Percentiles rank a stretch among this genome's conserved stretches.
Evolutionary conservation across 2,113 vertebrate genomes (phyloP).

Genomic region (Capricornis sumatraensis): DNA sequence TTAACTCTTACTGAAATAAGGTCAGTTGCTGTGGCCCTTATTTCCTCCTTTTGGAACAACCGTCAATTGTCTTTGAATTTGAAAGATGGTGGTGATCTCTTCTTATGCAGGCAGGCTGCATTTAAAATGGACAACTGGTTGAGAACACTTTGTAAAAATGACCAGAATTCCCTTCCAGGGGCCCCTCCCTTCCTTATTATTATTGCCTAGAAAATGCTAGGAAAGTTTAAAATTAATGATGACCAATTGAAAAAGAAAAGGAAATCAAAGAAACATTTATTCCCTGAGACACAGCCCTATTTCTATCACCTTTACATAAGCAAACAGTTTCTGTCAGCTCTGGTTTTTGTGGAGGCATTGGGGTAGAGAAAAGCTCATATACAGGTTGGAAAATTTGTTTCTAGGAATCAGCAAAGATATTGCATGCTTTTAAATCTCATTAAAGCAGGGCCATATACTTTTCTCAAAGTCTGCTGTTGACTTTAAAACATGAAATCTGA

Average conservation of each 20-base stretch:
- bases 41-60: constrained; percentile 62
- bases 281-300: constrained; percentile 56
- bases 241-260: constrained; percentile 67
- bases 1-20: constrained; percentile 51
- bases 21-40: constrained; percentile 49
- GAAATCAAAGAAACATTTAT: constrained; percentile 71
- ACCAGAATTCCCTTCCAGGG: constrained; percentile 10
- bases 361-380: not conserved
- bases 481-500: not conserved
- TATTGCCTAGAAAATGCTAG: constrained; percentile 64
- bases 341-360: not conserved
- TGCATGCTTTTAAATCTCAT: constrained; percentile 1
- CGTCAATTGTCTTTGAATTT: constrained; percentile 63
- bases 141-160: constrained; percentile 64
- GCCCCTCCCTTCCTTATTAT: constrained; percentile 53
- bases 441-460: not conserved
- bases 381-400: not conserved
- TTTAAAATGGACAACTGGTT: constrained; percentile 66
- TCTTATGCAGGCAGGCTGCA: constrained; percentile 20
- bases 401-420: not conserved
- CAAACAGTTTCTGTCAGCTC: constrained; percentile 16
- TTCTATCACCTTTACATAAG: constrained; percentile 50
- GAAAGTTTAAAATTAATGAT: constrained; percentile 76
- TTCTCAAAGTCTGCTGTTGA: constrained; percentile 19
- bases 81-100: constrained; percentile 18